These are phyloP conservation scores for Ctenopoma kingsleyae DNA, from an alignment of 2,797 vertebrate genomes.

Conservation along the genomic window DNA sequence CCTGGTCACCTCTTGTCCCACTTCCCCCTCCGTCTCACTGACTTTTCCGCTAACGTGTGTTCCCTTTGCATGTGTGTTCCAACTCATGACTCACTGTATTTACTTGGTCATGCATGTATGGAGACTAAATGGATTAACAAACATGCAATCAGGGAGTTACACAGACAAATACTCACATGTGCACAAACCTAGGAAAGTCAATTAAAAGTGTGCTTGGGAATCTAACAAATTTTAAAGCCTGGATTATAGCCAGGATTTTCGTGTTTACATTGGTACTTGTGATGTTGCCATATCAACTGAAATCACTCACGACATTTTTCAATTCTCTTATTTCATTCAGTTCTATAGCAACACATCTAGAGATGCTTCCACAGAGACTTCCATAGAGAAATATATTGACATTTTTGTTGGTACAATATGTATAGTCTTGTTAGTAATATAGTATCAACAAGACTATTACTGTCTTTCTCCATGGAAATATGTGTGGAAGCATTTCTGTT, in stretches of 20 bases:
- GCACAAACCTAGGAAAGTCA: conserved; percentile 30
- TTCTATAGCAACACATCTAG: conserved; percentile 28
- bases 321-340: conserved; percentile 18
- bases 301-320: conserved; percentile 31
- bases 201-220: conserved; percentile 46
- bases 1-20: conserved; percentile 60
- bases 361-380: conserved; percentile 30
- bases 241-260: conserved; percentile 17
- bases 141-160: conserved; percentile 43
- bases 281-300: conserved; percentile 38
- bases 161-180: background rate
- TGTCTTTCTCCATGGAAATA: too few species aligned
- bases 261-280: conserved; percentile 43
- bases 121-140: conserved; percentile 49
- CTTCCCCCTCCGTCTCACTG: conserved; percentile 30
- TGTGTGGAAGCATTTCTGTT: too few species aligned
- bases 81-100: conserved; percentile 64
- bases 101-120: conserved; percentile 16
- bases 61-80: conserved; percentile 42
- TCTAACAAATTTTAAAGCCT: conserved; percentile 45
- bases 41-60: conserved; percentile 45
- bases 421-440: too few species aligned
- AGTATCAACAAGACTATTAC: too few species aligned
- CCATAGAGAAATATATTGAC: conserved; percentile 11
- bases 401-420: too few species aligned